Evolutionary conservation across 1,140 invertebrate genomes (phyloP).

Genomic region (Portunus trituberculatus): DNA sequence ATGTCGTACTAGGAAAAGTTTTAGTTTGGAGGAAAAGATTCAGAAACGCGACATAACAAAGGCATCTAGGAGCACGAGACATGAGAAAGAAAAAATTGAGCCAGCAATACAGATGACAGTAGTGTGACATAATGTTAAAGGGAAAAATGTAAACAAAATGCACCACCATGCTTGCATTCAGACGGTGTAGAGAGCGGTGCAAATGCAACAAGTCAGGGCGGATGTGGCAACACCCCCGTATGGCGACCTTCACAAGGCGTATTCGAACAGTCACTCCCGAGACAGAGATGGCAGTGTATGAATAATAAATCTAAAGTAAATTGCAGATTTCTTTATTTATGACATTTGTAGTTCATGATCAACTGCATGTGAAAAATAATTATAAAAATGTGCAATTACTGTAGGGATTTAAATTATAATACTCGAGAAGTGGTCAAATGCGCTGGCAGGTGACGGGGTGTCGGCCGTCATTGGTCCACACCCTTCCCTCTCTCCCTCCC

Average conservation of each 20-base stretch:
- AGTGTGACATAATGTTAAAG: background rate
- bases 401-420: background rate
- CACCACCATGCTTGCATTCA: background rate
- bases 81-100: background rate
- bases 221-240: background rate
- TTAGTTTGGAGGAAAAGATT: background rate
- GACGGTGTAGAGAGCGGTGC: background rate
- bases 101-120: background rate
- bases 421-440: background rate
- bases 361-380: no score
- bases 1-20: background rate
- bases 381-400: no score
- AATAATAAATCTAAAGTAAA: no score
- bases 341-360: no score
- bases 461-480: conserved; percentile 18
- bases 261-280: background rate
- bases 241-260: background rate
- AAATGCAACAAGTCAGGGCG: conserved; percentile 1
- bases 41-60: background rate
- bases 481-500: background rate
- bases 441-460: conserved; percentile 14
- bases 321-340: background rate
- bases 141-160: background rate
- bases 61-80: background rate
- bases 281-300: no score